Evolutionary conservation across 2,113 vertebrate genomes (phyloP), one percentile per base, ranked within the genome.

Genomic region (Grantiella picta): DNA sequence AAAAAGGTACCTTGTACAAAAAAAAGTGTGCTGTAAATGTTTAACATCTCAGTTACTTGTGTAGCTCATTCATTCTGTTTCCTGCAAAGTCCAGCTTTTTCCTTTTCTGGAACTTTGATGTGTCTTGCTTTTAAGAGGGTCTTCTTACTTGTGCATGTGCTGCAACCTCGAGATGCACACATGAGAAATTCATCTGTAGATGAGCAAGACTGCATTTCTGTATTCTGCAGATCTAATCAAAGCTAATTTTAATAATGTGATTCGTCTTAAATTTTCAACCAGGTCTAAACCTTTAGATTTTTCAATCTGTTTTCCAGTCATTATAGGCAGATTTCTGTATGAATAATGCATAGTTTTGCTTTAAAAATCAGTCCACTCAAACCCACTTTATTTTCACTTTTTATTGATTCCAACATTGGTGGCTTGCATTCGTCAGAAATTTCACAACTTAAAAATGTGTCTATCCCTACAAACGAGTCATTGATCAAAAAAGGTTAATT

Each of bases 401-500:
- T 85, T 69, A 96, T 73, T 78, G 88, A 94, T 92, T 95, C 54
- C 56, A 92, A 20, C 76, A 86, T 81, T 92, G 69, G n/a, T 94
- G 92, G 63, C 82, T 88, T 88, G 45, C 27, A 56, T 91, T 50
- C 42, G 38, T 47, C 28, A 92, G 87, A 71, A 63, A 92, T 92
- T 91, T 96, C 87, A 93, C 93, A 95, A 56, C 71, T 96, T 95
- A 86, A 86, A 82, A 76, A 81, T 61, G 47, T 63, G 80, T 90
- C 44, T 73, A 22, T 78, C 92, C 72, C 83, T 92, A 63, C 72
- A 89, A 71, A 82, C 0, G 4, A 81, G 57, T 50, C 47, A 73
- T 91, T 84, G 87, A 70, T 94, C 68, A 71, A 85, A 92, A 95
- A 94, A 92, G 73, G 94, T 94, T 94, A 71, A 96, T 94, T 88